Conservation (phyloP, 2,113 vertebrate genomes). For the Perccottus glenii region DNA sequence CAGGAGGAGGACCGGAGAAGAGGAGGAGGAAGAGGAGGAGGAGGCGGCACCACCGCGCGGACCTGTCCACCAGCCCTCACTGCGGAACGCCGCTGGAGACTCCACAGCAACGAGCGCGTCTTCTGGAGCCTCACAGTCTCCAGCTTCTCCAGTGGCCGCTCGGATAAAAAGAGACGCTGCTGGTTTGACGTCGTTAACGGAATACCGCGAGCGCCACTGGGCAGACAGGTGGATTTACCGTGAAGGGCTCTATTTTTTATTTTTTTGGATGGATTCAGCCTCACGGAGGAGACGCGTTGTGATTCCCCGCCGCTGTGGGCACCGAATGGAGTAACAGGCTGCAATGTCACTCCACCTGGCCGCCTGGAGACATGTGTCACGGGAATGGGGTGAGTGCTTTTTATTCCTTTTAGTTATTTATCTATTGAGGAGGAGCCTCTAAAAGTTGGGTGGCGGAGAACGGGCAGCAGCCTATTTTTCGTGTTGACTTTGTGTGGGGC, state of each 20-base stretch:
- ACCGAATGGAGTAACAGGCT: conserved; percentile 79
- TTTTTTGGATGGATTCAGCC: conserved; percentile 65
- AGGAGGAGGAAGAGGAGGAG: conserved; percentile 46
- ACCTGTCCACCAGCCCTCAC: conserved; percentile 81
- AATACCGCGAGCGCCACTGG: conserved; percentile 16
- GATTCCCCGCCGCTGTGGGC: conserved; percentile 66
- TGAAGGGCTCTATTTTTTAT: conserved; percentile 15
- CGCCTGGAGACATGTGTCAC: conserved; percentile 88
- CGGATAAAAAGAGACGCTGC: background rate
- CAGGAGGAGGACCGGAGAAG: conserved; percentile 57
- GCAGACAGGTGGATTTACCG: conserved; percentile 75
- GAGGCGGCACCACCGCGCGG: conserved; percentile 67
- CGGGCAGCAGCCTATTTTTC: background rate
- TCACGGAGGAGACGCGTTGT: conserved; percentile 57
- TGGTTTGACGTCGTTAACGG: background rate
- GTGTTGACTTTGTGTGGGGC: conserved; percentile 15
- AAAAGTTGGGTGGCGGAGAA: background rate
- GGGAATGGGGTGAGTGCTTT: conserved; percentile 88
- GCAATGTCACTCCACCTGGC: conserved; percentile 78
- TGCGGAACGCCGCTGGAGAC: conserved; percentile 78
- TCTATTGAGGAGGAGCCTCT: background rate
- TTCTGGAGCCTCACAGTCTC: conserved; percentile 41
- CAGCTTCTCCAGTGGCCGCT: conserved; percentile 1
- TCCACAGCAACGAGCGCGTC: conserved; percentile 40
- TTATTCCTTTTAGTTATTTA: background rate